Evolutionary conservation across 2,888 invertebrate species (phyloP).

Genomic region (Saturnia japonica): DNA sequence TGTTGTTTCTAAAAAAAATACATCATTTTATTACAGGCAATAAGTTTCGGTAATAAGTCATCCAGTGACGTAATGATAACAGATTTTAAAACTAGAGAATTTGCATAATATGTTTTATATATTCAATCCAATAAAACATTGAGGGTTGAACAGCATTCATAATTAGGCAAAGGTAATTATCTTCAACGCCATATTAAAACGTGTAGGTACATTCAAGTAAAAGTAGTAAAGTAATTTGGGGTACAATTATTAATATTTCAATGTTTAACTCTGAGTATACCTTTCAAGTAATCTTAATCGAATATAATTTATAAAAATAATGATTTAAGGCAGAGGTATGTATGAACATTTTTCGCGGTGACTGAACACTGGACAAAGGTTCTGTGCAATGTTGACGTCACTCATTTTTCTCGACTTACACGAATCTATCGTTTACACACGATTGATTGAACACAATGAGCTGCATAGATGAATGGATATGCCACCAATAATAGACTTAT

Average conservation of each 20-base stretch:
- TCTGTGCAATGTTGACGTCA: conserved; percentile 39
- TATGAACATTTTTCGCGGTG: conserved; percentile 29
- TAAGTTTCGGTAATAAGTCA: neutral
- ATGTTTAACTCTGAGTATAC: neutral
- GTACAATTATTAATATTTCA: no score
- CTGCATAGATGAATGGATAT: conserved; percentile 13
- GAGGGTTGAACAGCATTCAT: neutral
- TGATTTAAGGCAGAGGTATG: neutral
- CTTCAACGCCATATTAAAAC: no score
- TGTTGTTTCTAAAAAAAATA: no score
- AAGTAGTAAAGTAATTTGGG: no score
- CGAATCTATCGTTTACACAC: conserved; percentile 40
- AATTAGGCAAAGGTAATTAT: neutral
- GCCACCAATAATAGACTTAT: neutral
- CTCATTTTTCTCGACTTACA: conserved; percentile 47
- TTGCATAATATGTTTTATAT: neutral
- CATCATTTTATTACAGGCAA: neutral
- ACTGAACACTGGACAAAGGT: conserved; percentile 42
- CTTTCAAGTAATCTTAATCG: no score
- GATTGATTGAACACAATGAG: conserved; percentile 29
- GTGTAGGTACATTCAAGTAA: no score
- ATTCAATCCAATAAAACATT: conserved; percentile 1
- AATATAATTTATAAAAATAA: neutral
- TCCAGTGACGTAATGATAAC: neutral
- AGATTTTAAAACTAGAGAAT: neutral